Conservation (phyloP, 2,113 vertebrate genomes). For the Climacteris rufus region DNA sequence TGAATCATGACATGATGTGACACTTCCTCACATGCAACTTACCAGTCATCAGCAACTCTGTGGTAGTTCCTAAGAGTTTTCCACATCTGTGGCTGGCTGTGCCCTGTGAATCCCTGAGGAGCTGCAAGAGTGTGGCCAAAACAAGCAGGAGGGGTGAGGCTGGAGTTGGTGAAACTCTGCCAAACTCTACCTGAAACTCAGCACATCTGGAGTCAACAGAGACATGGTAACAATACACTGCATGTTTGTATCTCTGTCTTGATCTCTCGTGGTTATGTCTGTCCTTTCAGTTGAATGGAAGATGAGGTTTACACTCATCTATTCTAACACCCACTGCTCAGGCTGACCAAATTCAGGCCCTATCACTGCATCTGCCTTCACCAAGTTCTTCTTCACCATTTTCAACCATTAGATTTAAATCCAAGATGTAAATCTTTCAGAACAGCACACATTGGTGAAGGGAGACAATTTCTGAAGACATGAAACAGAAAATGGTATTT, state of each 20-base stretch:
- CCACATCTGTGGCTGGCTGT: rapidly evolving
- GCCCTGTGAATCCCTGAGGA: background rate
- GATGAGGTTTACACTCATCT: background rate
- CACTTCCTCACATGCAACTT: background rate
- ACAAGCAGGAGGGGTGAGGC: background rate
- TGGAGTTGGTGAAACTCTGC: background rate
- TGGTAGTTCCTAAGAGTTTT: background rate
- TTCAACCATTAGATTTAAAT: background rate
- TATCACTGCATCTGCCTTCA: background rate
- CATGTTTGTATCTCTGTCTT: background rate
- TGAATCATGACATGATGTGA: background rate
- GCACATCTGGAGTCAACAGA: background rate
- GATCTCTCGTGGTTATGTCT: background rate
- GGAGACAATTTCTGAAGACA: background rate
- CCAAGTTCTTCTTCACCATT: background rate
- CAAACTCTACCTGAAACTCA: background rate
- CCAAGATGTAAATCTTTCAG: background rate
- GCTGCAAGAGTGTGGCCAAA: background rate
- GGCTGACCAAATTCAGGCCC: background rate
- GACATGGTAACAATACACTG: background rate
- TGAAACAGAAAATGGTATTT: background rate
- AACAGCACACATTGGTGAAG: background rate
- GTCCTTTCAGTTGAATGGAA: background rate
- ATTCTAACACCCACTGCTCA: background rate
- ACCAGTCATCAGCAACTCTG: background rate